Evolutionary conservation across 2,888 invertebrate species (phyloP).

Genomic region (Hesperia comma): DNA sequence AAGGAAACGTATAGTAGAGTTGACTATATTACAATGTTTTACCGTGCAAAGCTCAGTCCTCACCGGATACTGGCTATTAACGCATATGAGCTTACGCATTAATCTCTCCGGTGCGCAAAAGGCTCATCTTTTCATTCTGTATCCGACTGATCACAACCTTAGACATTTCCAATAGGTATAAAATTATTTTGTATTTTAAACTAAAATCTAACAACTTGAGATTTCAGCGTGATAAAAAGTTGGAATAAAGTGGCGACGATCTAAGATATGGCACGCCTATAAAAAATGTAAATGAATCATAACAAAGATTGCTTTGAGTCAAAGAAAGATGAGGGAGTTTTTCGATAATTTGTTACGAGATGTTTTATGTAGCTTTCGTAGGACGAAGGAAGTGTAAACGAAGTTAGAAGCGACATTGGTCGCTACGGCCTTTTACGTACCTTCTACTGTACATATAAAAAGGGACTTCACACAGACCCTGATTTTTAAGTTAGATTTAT

Average conservation of each 20-base stretch:
- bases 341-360: background rate
- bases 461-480: background rate
- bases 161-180: background rate
- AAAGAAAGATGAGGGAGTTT: background rate
- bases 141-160: too few species aligned
- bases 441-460: background rate
- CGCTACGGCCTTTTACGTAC: background rate
- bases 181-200: background rate
- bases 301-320: constrained; percentile 3
- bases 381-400: background rate
- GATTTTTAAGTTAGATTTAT: background rate
- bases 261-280: background rate
- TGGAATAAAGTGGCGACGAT: background rate
- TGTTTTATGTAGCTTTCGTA: background rate
- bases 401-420: background rate
- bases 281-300: constrained; percentile 3
- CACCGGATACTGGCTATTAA: too few species aligned
- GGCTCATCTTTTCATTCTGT: too few species aligned
- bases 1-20: too few species aligned
- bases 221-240: background rate
- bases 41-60: too few species aligned
- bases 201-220: background rate
- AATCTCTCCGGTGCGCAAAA: too few species aligned
- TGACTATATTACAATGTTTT: too few species aligned
- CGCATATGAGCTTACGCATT: too few species aligned